phyloP scores from a whole-genome alignment of 2,888 invertebrate genomes.

The Melangyna quadrimaculata region DNA sequence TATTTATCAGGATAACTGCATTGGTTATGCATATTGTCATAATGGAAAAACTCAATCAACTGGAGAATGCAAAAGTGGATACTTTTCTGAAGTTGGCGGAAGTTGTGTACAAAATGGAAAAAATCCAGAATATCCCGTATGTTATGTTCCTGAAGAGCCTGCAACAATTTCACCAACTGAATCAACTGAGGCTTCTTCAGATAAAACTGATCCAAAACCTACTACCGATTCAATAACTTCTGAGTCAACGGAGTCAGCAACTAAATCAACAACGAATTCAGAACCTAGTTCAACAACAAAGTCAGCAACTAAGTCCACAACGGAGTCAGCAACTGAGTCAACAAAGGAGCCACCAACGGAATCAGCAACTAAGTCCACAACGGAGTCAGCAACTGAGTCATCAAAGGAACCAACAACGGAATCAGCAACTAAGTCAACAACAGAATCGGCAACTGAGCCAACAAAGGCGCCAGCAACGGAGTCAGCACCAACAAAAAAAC shows the following conservation, averaged over 20 bases:
- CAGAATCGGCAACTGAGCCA: not conserved
- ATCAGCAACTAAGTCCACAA: not conserved
- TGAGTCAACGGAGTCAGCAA: no score
- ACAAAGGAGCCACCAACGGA: not conserved
- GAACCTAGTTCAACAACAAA: not conserved
- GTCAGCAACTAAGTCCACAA: not conserved
- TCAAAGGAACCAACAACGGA: not conserved
- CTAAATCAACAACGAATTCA: not conserved
- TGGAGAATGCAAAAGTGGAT: constrained; percentile 69
- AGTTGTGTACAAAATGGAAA: constrained; percentile 50
- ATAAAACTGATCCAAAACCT: not conserved
- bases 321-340: not conserved
- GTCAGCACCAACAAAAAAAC: no score
- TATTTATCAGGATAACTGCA: constrained; percentile 71
- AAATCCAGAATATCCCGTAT: constrained; percentile 73
- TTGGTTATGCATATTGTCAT: constrained; percentile 73
- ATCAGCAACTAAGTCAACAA: not conserved
- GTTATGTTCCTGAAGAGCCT: constrained; percentile 33
- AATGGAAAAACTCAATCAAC: constrained; percentile 69
- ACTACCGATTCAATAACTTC: not conserved
- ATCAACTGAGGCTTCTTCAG: not conserved
- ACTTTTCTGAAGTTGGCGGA: constrained; percentile 72
- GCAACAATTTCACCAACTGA: not conserved
- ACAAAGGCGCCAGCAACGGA: not conserved
- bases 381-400: not conserved